Conservation (phyloP, 2,797 vertebrate genomes). For the Carduelis carduelis region DNA sequence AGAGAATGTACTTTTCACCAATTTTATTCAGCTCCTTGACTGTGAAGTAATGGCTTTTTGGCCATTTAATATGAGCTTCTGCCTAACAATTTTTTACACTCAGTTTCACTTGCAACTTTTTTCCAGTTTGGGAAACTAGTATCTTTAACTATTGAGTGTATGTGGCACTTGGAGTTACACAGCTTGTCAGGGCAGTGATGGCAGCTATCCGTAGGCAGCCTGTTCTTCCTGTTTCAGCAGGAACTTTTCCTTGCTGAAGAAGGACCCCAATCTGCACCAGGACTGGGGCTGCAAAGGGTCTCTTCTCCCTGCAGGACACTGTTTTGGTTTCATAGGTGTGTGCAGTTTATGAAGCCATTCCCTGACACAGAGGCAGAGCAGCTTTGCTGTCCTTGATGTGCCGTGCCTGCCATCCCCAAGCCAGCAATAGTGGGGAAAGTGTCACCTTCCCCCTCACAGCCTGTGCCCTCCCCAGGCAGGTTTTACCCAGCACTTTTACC, state of each 20-base stretch:
- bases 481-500: not conserved
- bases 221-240: not conserved
- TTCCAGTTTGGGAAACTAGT: not conserved
- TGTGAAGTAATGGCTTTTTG: constrained; percentile 1
- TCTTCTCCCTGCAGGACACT: not conserved
- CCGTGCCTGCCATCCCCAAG: fast-evolving
- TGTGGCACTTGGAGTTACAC: not conserved
- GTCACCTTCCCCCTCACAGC: not conserved
- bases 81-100: not conserved
- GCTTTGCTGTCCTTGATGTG: not conserved
- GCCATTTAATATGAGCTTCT: not conserved
- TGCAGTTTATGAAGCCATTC: not conserved
- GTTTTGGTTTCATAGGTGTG: fast-evolving
- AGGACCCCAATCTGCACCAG: not conserved
- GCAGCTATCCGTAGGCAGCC: not conserved
- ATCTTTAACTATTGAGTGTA: not conserved
- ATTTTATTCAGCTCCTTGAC: not conserved
- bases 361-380: not conserved
- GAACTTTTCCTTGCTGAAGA: not conserved
- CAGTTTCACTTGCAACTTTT: not conserved
- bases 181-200: not conserved
- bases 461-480: not conserved
- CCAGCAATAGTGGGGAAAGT: fast-evolving
- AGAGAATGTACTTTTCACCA: constrained; percentile 15
- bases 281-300: not conserved